Base-by-base conservation (phyloP, 2,797 vertebrate genomes). In the Morelia viridis region DNA sequence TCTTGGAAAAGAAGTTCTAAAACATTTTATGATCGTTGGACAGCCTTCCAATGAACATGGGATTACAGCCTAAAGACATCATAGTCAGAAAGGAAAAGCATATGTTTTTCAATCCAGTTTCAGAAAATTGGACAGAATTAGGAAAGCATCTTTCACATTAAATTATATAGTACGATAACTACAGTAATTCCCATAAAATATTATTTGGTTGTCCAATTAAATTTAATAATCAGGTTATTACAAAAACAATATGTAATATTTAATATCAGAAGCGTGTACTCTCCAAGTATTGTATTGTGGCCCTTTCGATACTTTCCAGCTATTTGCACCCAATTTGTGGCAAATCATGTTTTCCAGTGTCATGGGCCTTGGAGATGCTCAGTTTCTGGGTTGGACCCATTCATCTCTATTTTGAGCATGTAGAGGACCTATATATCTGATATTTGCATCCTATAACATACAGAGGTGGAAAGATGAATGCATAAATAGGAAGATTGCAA, bases 181-280 rank as follows among this genome's bases (percentile, higher is more conserved):
- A 85, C 5, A 28, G 28, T 71, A 92, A 85, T 50, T 89, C 46
- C 35, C n/a, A 28, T 53, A 62, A 71, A 61, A 90, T 61, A 9
- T 56, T 28, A 84, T 90, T 62, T 87, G 41, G 80, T 53, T 8
- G 11, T 53, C 28, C 91, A 88, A 62, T 31, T 87, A 28, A 76
- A 91, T n/a, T 53, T 80, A 31, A 90, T 50, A 61, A 91, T 88
- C 28, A 35, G 68, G 50, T 88, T 80, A 41, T 31, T 31, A 88
- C 46, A 87, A 7, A n/a, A 58, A 62, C 60, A 76, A 61, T 80
- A 50, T 60, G 26, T 80, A 22, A 58, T 24, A 65, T 31, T 88
- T 50, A 58, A 88, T 88, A 8, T 3, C 31, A 58, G 31, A 80
- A 7, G 46, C 17, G 9, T 80, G 4, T 11, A 80, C 3, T 46